These are phyloP conservation scores for Salticus scenicus DNA, from an alignment of 2,888 invertebrate species.

Conservation along the genomic window DNA sequence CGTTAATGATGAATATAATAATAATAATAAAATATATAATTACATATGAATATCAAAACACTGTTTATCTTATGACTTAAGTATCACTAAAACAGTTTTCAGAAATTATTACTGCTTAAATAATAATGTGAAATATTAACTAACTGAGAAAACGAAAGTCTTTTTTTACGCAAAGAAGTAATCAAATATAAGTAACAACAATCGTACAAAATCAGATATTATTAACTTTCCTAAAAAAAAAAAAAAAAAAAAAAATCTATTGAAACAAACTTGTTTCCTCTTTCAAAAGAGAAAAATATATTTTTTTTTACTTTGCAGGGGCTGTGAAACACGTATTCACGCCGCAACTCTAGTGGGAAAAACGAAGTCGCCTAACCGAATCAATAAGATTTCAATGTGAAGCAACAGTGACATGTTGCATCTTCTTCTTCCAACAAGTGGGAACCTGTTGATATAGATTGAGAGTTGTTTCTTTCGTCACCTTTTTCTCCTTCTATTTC, in stretches of 20 bases:
- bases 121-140: no score
- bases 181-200: no score
- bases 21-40: no score
- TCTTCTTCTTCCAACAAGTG: slow-evolving; percentile 62
- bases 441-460: slow-evolving; percentile 60
- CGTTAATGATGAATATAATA: no score
- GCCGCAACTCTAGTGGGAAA: slow-evolving; percentile 43
- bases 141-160: no score
- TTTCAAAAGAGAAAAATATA: neutral
- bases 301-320: no score
- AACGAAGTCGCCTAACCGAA: slow-evolving; percentile 41
- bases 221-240: neutral
- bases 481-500: slow-evolving; percentile 21
- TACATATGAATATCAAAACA: no score
- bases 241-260: neutral
- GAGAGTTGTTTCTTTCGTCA: slow-evolving; percentile 27
- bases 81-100: no score
- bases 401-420: slow-evolving; percentile 67
- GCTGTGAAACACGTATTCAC: neutral
- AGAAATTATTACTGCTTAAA: no score
- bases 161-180: no score
- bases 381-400: slow-evolving; percentile 48
- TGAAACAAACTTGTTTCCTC: neutral
- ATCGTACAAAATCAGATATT: no score
- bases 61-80: no score